A percentile compares a stretch with the other conserved stretches of the same genome.
These are phyloP conservation scores for Miniopterus natalensis DNA, from an alignment of 2,113 vertebrate species.

Conservation along the genomic window DNA sequence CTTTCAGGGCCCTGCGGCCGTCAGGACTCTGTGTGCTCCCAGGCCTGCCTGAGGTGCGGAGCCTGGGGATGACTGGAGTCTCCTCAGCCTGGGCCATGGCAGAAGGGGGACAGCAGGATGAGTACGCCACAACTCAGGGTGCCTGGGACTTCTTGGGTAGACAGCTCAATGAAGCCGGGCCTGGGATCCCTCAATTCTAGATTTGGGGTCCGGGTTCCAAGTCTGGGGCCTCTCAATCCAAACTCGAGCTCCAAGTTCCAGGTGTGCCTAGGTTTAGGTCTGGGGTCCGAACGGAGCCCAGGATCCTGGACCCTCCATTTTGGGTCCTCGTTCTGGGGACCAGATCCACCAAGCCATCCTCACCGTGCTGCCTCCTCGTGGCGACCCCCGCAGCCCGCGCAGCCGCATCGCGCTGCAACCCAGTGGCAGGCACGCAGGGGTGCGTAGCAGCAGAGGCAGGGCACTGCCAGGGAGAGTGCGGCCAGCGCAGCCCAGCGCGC, in stretches of 20 bases:
- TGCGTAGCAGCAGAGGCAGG: slow-evolving; percentile 98
- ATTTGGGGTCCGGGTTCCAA: slow-evolving; percentile 63
- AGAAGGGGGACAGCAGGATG: neutral
- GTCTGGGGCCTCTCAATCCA: slow-evolving; percentile 65
- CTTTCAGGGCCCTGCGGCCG: neutral
- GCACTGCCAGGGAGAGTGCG: slow-evolving; percentile 93
- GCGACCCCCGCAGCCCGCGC: slow-evolving; percentile 94
- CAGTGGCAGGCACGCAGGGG: slow-evolving; percentile 95
- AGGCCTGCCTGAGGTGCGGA: neutral
- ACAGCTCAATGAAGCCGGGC: slow-evolving; percentile 18
- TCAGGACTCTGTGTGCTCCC: neutral
- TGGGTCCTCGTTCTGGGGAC: slow-evolving; percentile 48
- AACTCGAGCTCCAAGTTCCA: slow-evolving; percentile 72
- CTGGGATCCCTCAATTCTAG: slow-evolving; percentile 48
- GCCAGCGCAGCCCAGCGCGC: slow-evolving; percentile 95
- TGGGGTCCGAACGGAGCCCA: slow-evolving; percentile 56
- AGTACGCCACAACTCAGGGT: slow-evolving; percentile 48
- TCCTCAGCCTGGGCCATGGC: neutral
- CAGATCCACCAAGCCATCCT: slow-evolving; percentile 77
- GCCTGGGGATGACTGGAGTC: neutral
- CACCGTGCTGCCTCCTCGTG: slow-evolving; percentile 93
- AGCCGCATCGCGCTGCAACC: slow-evolving; percentile 94
- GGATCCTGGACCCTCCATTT: slow-evolving; percentile 49
- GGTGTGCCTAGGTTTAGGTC: slow-evolving; percentile 69
- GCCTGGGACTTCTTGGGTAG: slow-evolving; percentile 2